Evolutionary conservation across 2,113 vertebrate genomes (phyloP), one percentile per base, ranked within the genome.

Genomic region (Albula goreensis): DNA sequence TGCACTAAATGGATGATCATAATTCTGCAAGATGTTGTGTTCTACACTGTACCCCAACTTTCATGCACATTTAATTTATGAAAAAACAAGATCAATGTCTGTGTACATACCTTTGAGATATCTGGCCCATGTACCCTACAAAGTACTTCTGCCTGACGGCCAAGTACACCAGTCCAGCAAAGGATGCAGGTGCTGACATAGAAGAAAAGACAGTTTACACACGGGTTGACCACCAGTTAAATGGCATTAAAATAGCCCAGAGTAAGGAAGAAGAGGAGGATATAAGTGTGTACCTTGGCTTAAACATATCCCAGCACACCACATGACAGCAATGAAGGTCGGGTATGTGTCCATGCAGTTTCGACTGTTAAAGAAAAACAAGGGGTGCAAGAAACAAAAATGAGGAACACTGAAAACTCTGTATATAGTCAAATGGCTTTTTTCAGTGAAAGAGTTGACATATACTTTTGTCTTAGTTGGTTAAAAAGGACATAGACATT

Each of bases 81-180:
- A 74, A 70, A n/a, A 22, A n/a, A 19, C 3, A 70, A 70, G 63
- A 70, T 22, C 5, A 7, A 74, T 25, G 2, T 31, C 50, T 74
- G 15, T 1, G 4, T 50, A 41, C n/a, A 50, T 95, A 99, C 98
- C 98, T 98, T 92, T 99, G 98, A 48, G 93, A 97, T 56, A 94
- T 97, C 90, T 99, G 96, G 13, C 98, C 98, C 1, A 99, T 91
- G 89, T 99, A 99, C 88, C 98, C 98, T 2, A 98, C 93, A 78
- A 99, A 99, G 91, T 99, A 99, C 92, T 99, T 98, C 87, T 99
- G 97, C 66, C 98, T 96, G 90, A 97, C 97, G 1, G 97, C 92
- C 86, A 99, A 88, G 90, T 99, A 99, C 94, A 99, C 94, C 90
- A 98, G 89, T 50, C 98, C 98, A 0, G 98, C 96, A 80, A 99